Conservation (phyloP, 2,888 invertebrate species). For the Clistopyga incitator region DNA sequence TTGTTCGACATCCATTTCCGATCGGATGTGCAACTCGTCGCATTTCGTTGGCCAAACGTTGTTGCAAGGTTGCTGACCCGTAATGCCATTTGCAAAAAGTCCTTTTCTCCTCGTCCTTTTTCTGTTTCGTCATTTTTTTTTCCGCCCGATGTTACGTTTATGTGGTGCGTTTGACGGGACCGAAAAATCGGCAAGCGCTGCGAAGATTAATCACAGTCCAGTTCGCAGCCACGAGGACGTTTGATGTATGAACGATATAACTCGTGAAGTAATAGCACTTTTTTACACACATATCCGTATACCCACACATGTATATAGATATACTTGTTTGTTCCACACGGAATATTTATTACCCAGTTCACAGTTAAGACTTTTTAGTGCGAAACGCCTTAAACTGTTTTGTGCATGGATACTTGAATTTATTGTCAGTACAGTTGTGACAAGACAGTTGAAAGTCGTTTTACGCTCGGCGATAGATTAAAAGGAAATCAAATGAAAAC, state of each 20-base stretch:
- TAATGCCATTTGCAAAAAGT: constrained; percentile 3
- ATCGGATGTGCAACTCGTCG: constrained; percentile 23
- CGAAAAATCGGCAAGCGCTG: constrained; percentile 52
- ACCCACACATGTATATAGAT: not conserved
- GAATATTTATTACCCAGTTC: constrained; percentile 33
- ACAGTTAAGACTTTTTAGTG: constrained; percentile 10
- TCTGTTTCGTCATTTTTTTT: not conserved
- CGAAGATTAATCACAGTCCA: constrained; percentile 43
- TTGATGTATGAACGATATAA: constrained; percentile 52
- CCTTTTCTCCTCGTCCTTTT: not conserved
- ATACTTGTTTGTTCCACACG: constrained; percentile 9
- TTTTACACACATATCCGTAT: not conserved
- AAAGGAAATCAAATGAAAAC: not conserved
- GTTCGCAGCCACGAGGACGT: constrained; percentile 35
- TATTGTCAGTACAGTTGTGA: not conserved
- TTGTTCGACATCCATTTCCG: constrained; percentile 43
- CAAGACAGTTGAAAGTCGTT: not conserved
- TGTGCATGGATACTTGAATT: constrained; percentile 21
- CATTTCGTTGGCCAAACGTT: constrained; percentile 5
- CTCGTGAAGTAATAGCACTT: constrained; percentile 30
- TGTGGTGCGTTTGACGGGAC: constrained; percentile 20
- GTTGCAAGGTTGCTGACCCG: constrained; percentile 4
- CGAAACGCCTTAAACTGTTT: not conserved
- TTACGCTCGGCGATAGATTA: not conserved
- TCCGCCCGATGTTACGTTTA: constrained; percentile 12